phyloP scores from a whole-genome alignment of 2,113 vertebrate species.

The Brevimyrus niger region DNA sequence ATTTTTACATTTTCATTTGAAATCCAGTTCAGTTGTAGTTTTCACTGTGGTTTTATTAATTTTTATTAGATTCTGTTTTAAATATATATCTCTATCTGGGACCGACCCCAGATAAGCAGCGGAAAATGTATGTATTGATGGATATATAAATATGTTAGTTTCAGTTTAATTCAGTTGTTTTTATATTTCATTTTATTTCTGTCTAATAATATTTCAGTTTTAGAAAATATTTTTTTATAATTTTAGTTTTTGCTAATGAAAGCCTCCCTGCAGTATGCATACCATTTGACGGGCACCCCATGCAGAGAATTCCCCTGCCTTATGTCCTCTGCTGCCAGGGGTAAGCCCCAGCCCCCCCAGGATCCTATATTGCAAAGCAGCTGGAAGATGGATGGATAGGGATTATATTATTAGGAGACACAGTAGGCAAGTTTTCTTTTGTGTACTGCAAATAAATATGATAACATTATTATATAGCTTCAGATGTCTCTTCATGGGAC shows the following conservation, averaged over 20 bases:
- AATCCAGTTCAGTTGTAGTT: background rate
- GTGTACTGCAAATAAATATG: background rate
- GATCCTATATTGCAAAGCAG: background rate
- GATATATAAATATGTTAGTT: too few relatives aligned
- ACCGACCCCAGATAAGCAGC: too few relatives aligned
- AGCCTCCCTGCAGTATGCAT: background rate
- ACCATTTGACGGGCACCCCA: background rate
- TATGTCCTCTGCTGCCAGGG: background rate
- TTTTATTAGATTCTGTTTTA: background rate
- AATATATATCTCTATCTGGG: background rate
- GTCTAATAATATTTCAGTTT: too few relatives aligned
- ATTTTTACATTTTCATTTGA: background rate
- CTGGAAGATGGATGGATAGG: background rate
- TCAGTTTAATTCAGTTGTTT: too few relatives aligned
- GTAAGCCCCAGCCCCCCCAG: background rate
- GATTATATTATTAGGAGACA: background rate
- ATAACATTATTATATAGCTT: background rate
- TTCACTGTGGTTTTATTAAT: background rate
- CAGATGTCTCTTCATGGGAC: background rate
- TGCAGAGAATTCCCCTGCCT: background rate
- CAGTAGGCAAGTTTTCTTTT: background rate
- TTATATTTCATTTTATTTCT: too few relatives aligned
- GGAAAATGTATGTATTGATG: too few relatives aligned
- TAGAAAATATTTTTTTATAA: too few relatives aligned
- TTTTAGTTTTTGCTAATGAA: too few relatives aligned